These are phyloP conservation scores for Mustelus asterias DNA, from an alignment of 2,113 vertebrate species.

Conservation along the genomic window DNA sequence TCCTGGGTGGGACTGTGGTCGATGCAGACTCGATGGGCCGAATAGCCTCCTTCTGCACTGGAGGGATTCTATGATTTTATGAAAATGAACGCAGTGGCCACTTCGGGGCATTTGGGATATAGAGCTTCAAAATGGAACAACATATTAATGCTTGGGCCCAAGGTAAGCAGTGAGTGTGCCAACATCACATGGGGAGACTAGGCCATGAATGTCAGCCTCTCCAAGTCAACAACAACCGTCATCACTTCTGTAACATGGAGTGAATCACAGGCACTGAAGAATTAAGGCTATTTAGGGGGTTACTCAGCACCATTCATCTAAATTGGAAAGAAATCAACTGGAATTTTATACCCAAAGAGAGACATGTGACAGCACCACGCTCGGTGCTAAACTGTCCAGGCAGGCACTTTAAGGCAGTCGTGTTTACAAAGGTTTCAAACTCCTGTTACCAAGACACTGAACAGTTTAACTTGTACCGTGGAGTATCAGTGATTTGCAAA, in stretches of 20 bases:
- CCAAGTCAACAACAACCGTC: background rate
- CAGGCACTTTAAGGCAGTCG: background rate
- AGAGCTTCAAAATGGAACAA: background rate
- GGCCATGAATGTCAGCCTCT: background rate
- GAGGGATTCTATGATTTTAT: too few relatives aligned
- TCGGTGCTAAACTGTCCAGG: background rate
- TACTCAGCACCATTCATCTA: background rate
- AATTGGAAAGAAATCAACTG: background rate
- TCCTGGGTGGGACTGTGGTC: too few relatives aligned
- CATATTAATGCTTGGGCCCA: background rate
- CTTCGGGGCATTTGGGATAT: background rate
- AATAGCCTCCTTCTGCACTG: too few relatives aligned
- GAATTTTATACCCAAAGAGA: background rate
- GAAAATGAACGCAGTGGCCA: background rate
- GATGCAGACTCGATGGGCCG: too few relatives aligned
- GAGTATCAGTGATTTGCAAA: background rate
- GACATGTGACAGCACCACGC: background rate
- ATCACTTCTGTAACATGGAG: too few relatives aligned
- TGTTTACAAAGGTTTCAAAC: slow-evolving; percentile 6
- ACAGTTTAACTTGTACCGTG: background rate
- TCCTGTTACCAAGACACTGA: background rate
- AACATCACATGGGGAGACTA: background rate
- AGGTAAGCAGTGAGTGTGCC: background rate
- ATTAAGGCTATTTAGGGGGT: background rate
- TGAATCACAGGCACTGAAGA: background rate